Evolutionary conservation across 2,113 vertebrate genomes (phyloP).

Genomic region (Varanus salvator): DNA sequence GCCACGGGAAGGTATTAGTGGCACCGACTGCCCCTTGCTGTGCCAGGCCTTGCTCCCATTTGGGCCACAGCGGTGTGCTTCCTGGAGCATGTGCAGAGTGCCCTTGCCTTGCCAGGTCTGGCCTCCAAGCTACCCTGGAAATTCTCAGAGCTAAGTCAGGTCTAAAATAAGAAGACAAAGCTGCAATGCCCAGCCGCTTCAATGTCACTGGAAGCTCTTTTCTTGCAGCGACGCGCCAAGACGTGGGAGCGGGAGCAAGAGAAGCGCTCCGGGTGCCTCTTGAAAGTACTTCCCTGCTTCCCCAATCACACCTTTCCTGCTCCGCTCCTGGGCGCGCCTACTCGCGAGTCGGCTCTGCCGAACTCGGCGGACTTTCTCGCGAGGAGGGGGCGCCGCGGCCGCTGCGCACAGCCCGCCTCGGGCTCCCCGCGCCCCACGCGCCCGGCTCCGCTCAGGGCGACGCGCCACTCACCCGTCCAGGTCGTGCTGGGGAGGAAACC

Average conservation of each 20-base stretch:
- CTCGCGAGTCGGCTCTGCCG: neutral
- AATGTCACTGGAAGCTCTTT: neutral
- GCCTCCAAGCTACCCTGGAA: neutral
- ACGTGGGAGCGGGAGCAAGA: too few species aligned
- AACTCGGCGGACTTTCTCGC: neutral
- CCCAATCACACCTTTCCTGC: neutral
- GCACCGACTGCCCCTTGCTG: neutral
- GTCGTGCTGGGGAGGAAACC: neutral
- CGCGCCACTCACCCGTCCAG: conserved; percentile 2
- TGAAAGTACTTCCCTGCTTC: neutral
- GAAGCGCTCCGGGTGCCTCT: neutral
- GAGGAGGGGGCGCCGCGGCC: neutral
- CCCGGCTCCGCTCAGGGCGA: neutral
- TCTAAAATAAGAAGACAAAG: neutral
- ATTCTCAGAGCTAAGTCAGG: neutral
- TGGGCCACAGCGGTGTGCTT: neutral
- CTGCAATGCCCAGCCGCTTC: neutral
- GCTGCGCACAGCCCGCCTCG: too few species aligned
- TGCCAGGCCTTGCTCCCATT: neutral
- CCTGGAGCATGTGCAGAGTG: neutral
- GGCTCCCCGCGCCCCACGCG: neutral
- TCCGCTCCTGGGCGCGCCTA: neutral
- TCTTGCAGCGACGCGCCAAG: neutral
- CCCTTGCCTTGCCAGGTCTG: neutral
- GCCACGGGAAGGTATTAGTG: too few species aligned